Percentiles rank a stretch among this genome's conserved stretches.
phyloP scores from a whole-genome alignment of 1,140 invertebrate genomes.

The Drosophila pseudoobscura region DNA sequence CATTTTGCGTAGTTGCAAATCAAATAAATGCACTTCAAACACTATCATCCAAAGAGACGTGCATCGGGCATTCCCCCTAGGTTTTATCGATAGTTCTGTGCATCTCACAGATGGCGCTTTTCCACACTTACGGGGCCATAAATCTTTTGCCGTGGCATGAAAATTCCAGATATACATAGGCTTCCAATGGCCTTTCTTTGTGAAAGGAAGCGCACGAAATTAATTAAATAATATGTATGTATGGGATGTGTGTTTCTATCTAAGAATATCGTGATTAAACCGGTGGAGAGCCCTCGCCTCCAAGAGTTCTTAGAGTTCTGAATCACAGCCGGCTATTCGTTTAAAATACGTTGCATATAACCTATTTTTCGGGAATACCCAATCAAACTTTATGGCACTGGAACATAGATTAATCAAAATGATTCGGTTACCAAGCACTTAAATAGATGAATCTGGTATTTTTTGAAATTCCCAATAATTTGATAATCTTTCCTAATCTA shows the following conservation, averaged over 20 bases:
- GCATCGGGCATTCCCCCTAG: not conserved
- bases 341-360: no score
- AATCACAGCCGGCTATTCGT: no score
- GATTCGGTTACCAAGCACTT: constrained; percentile 4
- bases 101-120: constrained; percentile 5
- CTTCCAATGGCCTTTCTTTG: constrained; percentile 1
- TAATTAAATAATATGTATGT: no score
- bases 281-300: no score
- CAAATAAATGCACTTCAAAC: constrained; percentile 5
- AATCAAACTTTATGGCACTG: no score
- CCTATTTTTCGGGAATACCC: no score
- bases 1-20: not conserved
- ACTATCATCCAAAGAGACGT: no score
- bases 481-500: constrained; percentile 19
- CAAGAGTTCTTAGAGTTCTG: no score
- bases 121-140: constrained; percentile 11
- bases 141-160: not conserved
- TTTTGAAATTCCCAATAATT: constrained; percentile 6
- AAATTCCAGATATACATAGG: constrained; percentile 26
- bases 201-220: no score
- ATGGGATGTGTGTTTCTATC: no score
- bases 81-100: constrained; percentile 9
- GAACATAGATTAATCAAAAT: no score
- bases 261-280: no score
- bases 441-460: constrained; percentile 3